A percentile compares a stretch with the other conserved stretches of the same genome.
Conservation (phyloP, 2,888 invertebrate genomes). For the Strigamia crassipes region DNA sequence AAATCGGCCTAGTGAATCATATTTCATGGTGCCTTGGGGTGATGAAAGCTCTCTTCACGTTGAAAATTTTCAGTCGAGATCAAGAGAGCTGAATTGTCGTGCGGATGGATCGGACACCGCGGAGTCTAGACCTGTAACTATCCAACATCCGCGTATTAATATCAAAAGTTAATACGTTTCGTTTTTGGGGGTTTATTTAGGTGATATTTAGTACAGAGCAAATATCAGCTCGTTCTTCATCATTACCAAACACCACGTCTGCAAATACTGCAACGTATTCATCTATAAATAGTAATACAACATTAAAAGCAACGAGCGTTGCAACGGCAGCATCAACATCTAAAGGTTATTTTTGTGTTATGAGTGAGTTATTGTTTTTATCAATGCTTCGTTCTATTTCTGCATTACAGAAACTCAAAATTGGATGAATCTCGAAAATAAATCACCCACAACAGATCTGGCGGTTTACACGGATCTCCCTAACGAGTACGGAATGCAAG, state of each 20-base stretch:
- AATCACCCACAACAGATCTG: neutral
- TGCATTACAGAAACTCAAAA: neutral
- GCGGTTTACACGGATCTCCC: neutral
- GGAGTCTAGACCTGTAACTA: neutral
- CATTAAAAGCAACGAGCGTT: neutral
- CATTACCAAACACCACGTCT: neutral
- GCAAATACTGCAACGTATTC: neutral
- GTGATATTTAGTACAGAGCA: neutral
- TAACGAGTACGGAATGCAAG: neutral
- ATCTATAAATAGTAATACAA: neutral
- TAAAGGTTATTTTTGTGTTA: neutral
- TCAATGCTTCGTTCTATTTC: neutral
- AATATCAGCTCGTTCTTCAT: slow-evolving; percentile 34
- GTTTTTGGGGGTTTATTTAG: neutral
- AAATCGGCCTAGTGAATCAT: neutral
- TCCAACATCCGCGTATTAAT: neutral
- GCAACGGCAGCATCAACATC: neutral
- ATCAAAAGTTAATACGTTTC: neutral
- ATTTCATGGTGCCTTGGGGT: neutral
- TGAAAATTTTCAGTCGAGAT: neutral
- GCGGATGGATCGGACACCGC: slow-evolving; percentile 1
- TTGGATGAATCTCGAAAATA: neutral
- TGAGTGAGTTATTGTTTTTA: neutral
- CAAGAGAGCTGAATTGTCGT: neutral
- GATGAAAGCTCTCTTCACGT: neutral